Base-by-base conservation (phyloP, 2,888 invertebrate genomes). In the Tetragonisca angustula region DNA sequence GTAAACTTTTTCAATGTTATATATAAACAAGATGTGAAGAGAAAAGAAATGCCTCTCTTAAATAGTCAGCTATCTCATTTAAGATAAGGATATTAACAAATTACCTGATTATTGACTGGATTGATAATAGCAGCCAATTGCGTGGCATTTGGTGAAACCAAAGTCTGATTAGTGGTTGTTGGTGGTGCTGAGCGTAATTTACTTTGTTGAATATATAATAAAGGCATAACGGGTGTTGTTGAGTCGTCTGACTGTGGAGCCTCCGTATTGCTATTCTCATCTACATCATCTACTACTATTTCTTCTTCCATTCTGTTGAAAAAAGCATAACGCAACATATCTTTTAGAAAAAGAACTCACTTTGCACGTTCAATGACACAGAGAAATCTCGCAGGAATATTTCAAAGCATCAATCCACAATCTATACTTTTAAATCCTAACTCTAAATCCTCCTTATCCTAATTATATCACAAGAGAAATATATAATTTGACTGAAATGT, bases 121-220 rank as follows among this genome's bases (percentile, higher is more conserved):
- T 92, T 93, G 72, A 94, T 93, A 69, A 93, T 93, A 70, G 93
- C 92, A 17, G 93, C 89, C 24, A 93, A 89, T 87, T 93, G 93
- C 13, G 93, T 90, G 43, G 92, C 86, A 81, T 86, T 90, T 2
- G 92, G 80, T 62, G 93, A 88, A 74, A 93, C 92, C 65, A 92
- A 84, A 36, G 92, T 87, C 76, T 92, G 93, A 90, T 90, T 93
- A 36, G 92, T 74, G 62, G 91, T 88, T 74, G 90, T 87, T 36
- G 91, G 81, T 79, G 91, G 92, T 32, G 85, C 88, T 4, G 92
- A 80, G 32, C 92, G 90, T 62, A 93, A 75, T 90, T 94, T 94
- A 79, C 92, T 91, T 82, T 92, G 94, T 69, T 93, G 94, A 70
- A 94, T 93, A 75, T 94, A 94, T 79, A 94, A 83, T 88, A 94